phyloP scores from a whole-genome alignment of 2,797 vertebrate genomes.

The Intellagama lesueurii region DNA sequence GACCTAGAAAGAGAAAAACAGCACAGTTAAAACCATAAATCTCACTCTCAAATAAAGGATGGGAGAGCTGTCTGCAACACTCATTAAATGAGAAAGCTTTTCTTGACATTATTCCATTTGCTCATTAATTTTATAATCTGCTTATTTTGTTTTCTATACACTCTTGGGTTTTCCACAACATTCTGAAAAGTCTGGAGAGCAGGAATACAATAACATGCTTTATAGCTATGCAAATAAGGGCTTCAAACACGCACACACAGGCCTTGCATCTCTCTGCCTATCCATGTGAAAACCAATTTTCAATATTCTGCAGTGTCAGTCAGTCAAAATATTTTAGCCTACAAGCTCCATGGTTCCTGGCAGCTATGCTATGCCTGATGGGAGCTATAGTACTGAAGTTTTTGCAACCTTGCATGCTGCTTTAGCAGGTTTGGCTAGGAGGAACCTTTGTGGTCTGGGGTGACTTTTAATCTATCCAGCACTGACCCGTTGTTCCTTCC shows the following conservation, averaged over 20 bases:
- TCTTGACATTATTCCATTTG: slow-evolving; percentile 16
- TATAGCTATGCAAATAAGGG: neutral
- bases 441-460: no score
- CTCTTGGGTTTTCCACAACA: neutral
- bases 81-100: slow-evolving; percentile 38
- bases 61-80: slow-evolving; percentile 1
- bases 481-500: no score
- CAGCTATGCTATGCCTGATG: neutral
- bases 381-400: neutral
- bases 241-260: neutral
- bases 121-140: slow-evolving; percentile 36
- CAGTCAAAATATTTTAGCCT: neutral
- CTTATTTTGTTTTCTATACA: slow-evolving; percentile 9
- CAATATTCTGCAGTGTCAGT: neutral
- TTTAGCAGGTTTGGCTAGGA: no score
- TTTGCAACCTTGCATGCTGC: no score
- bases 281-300: neutral
- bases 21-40: slow-evolving; percentile 37
- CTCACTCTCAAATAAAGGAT: slow-evolving; percentile 27
- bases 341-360: neutral
- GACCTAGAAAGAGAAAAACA: slow-evolving; percentile 57
- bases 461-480: no score
- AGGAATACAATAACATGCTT: neutral
- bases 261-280: neutral
- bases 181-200: neutral